phyloP scores from a whole-genome alignment of 2,113 vertebrate species.

The Salvelinus fontinalis region DNA sequence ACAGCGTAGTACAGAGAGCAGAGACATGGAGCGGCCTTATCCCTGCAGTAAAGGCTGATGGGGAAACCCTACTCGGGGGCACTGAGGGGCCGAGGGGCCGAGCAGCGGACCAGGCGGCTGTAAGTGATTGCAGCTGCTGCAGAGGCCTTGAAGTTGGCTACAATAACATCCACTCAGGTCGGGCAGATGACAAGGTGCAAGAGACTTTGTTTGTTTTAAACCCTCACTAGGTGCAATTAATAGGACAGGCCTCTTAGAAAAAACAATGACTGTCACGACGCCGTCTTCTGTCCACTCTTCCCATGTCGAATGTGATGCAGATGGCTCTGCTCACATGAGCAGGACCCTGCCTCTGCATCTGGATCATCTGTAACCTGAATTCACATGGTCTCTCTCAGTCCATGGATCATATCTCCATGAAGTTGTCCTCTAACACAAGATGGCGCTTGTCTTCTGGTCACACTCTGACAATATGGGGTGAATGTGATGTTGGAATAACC shows the following conservation, averaged over 20 bases:
- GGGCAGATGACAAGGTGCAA: conserved; percentile 74
- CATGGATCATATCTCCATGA: too few relatives aligned
- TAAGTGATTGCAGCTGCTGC: conserved; percentile 78
- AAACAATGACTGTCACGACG: conserved; percentile 25
- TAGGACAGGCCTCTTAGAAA: conserved; percentile 31
- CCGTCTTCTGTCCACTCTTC: not conserved
- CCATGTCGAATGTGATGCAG: not conserved
- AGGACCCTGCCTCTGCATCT: not conserved
- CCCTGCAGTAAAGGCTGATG: conserved; percentile 65
- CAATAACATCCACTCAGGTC: conserved; percentile 75
- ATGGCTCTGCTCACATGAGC: not conserved
- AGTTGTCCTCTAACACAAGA: too few relatives aligned
- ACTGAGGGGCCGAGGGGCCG: conserved; percentile 53
- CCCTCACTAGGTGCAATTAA: conserved; percentile 49
- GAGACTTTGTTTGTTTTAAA: conserved; percentile 63
- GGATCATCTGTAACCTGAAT: not conserved
- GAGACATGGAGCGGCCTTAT: conserved; percentile 60
- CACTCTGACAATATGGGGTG: too few relatives aligned
- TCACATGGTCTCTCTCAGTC: too few relatives aligned
- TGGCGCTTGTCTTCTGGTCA: too few relatives aligned
- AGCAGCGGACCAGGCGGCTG: conserved; percentile 60
- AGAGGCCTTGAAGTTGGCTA: conserved; percentile 77
- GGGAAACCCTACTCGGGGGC: conserved; percentile 63
- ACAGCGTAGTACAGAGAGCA: conserved; percentile 47
- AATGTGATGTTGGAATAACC: not conserved